A percentile compares a stretch with the other conserved stretches of the same genome.
Conservation (phyloP, 1,140 invertebrate genomes). For the Scaptomyza graminum region DNA sequence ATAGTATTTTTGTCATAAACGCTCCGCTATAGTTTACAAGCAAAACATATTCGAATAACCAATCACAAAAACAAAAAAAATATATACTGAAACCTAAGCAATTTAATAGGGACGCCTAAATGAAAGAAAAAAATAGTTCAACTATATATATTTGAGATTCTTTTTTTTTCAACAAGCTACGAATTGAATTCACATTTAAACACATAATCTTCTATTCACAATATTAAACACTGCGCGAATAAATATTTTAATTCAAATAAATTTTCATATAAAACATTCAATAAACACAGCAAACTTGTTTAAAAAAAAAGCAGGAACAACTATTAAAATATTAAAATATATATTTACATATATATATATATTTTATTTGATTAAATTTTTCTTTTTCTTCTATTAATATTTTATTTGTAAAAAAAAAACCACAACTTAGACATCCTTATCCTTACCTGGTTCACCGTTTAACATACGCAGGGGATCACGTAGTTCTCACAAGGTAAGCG, state of each 20-base stretch:
- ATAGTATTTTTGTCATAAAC: not conserved
- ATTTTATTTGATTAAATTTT: constrained; percentile 81
- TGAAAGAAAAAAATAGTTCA: not conserved
- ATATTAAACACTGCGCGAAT: constrained; percentile 21
- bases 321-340: constrained; percentile 40
- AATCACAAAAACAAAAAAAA: too few species aligned
- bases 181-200: constrained; percentile 21
- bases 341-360: constrained; percentile 54
- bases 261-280: too few species aligned
- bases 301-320: constrained; percentile 50
- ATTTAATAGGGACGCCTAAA: not conserved
- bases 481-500: constrained; percentile 94
- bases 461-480: constrained; percentile 94
- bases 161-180: too few species aligned
- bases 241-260: constrained; percentile 20
- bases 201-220: constrained; percentile 23
- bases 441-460: constrained; percentile 98
- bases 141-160: not conserved
- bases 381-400: constrained; percentile 81
- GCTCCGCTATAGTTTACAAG: constrained; percentile 46
- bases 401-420: constrained; percentile 73
- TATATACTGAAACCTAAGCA: too few species aligned
- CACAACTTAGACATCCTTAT: constrained; percentile 93
- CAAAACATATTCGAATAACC: constrained; percentile 24
- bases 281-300: constrained; percentile 44